These are phyloP conservation scores for Siphonodentalium dalli DNA, from an alignment of 2,888 invertebrate species.

Conservation along the genomic window DNA sequence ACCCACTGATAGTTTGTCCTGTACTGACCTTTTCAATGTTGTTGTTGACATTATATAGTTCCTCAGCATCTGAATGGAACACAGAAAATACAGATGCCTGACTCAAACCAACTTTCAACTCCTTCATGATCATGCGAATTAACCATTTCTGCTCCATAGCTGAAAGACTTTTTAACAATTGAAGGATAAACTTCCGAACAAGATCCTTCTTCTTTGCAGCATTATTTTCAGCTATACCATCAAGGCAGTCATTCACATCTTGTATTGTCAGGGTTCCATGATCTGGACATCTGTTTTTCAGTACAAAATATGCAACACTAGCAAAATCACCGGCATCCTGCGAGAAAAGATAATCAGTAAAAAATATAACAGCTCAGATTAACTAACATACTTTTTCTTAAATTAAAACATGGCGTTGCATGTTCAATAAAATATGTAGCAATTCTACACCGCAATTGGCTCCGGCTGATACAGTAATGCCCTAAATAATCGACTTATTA, in stretches of 20 bases:
- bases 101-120: slow-evolving; percentile 78
- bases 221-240: slow-evolving; percentile 76
- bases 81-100: slow-evolving; percentile 74
- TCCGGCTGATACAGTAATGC: too few species aligned
- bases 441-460: too few species aligned
- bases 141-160: slow-evolving; percentile 89
- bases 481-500: too few species aligned
- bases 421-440: too few species aligned
- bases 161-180: slow-evolving; percentile 74
- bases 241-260: slow-evolving; percentile 78
- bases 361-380: too few species aligned
- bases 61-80: slow-evolving; percentile 83
- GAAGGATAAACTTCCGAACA: slow-evolving; percentile 72
- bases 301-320: slow-evolving; percentile 77
- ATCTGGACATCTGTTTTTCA: slow-evolving; percentile 69
- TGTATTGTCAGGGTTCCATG: slow-evolving; percentile 72
- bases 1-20: not conserved
- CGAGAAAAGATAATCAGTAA: too few species aligned
- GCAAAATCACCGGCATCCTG: slow-evolving; percentile 78
- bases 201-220: slow-evolving; percentile 67
- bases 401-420: too few species aligned
- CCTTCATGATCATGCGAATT: slow-evolving; percentile 85
- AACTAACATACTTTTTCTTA: too few species aligned
- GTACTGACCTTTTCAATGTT: slow-evolving; percentile 75
- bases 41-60: slow-evolving; percentile 76